A percentile compares a stretch with the other conserved stretches of the same genome.
These are phyloP conservation scores for Geococcyx californianus DNA, from an alignment of 2,113 vertebrate genomes.

Conservation along the genomic window DNA sequence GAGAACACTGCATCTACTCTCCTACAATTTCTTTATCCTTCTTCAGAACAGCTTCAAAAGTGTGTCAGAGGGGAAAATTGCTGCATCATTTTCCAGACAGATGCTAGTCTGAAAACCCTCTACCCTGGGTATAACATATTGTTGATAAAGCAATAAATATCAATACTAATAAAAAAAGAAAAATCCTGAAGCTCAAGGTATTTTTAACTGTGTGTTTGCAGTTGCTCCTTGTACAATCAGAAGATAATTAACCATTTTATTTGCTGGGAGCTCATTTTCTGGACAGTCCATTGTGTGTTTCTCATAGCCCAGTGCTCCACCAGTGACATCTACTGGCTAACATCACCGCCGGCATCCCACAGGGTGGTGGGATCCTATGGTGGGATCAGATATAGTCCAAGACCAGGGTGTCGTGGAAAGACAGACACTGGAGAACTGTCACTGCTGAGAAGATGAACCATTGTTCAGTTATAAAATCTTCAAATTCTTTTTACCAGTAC, in stretches of 20 bases:
- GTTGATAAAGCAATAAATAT: not conserved
- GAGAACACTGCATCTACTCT: not conserved
- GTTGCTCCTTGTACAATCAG: not conserved
- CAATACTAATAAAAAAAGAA: not conserved
- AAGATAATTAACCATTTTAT: not conserved
- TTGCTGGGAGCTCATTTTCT: rapidly evolving
- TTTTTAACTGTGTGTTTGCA: not conserved
- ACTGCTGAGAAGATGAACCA: not conserved
- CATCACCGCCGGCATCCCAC: not conserved
- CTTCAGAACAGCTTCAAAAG: not conserved
- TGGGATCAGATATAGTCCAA: not conserved
- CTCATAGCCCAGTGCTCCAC: not conserved
- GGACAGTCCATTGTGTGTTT: not conserved
- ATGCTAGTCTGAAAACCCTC: not conserved
- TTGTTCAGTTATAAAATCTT: not conserved
- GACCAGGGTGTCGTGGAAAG: not conserved
- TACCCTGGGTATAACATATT: not conserved
- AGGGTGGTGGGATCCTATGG: rapidly evolving
- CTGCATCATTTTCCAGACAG: not conserved
- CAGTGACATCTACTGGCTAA: slow-evolving; percentile 52
- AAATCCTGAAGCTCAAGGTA: not conserved
- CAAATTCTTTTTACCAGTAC: not conserved
- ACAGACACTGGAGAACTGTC: not conserved
- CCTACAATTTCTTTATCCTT: not conserved
- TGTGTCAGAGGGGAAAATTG: not conserved